These are phyloP conservation scores for Cyprinodon variegatus DNA, from an alignment of 2,113 vertebrate genomes.

Conservation along the genomic window DNA sequence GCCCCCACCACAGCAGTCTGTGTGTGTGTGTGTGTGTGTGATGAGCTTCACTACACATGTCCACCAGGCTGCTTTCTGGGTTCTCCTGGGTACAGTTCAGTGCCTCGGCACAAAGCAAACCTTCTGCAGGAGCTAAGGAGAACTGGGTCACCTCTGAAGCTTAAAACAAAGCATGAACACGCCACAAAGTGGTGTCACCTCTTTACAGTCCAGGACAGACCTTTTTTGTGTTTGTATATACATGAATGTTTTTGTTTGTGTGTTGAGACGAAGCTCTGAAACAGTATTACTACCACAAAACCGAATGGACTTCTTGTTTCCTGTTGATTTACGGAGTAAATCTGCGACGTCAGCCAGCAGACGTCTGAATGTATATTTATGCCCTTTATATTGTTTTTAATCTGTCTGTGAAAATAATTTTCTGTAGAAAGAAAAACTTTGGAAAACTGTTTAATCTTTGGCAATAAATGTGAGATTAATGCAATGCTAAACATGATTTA, in stretches of 20 bases:
- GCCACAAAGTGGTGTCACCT: neutral
- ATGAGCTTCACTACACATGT: conserved; percentile 74
- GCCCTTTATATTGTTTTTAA: conserved; percentile 60
- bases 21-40: conserved; percentile 49
- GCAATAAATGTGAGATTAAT: conserved; percentile 74
- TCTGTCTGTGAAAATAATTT: conserved; percentile 51
- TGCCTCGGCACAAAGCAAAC: conserved; percentile 75
- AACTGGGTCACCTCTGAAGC: conserved; percentile 80
- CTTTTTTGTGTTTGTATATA: conserved; percentile 28
- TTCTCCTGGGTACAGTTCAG: conserved; percentile 73
- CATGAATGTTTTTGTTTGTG: conserved; percentile 28
- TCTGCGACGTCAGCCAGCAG: conserved; percentile 20
- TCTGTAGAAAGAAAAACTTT: conserved; percentile 49
- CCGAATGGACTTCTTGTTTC: conserved; percentile 16
- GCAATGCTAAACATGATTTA: conserved; percentile 49
- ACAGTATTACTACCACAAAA: conserved; percentile 38
- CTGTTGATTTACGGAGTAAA: conserved; percentile 17
- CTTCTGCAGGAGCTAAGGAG: conserved; percentile 75
- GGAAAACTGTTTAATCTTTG: conserved; percentile 39
- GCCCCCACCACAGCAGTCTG: conserved; percentile 32
- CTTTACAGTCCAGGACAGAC: conserved; percentile 18
- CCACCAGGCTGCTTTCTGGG: conserved; percentile 66
- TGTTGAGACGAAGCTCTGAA: conserved; percentile 28
- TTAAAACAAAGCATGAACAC: neutral
- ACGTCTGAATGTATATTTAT: conserved; percentile 67